These are phyloP conservation scores for Amblyopsis rosae DNA, from an alignment of 2,113 vertebrate genomes.

Conservation along the genomic window DNA sequence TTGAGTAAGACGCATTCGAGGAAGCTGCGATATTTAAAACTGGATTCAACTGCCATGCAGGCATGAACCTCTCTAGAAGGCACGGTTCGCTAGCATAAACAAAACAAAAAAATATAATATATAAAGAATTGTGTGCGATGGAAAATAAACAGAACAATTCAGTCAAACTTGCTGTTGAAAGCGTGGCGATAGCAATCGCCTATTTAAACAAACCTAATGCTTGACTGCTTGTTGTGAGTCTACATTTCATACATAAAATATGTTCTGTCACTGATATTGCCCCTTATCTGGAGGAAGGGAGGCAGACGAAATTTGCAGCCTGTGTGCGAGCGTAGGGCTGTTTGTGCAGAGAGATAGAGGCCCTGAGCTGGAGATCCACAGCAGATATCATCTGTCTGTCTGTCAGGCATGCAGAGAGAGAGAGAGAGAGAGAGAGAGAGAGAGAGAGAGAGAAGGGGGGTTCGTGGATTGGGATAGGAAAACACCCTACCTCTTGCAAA, in stretches of 20 bases:
- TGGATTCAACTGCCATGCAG: conserved; percentile 57
- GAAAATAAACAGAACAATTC: conserved; percentile 76
- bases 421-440: conserved; percentile 24
- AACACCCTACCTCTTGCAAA: conserved; percentile 60
- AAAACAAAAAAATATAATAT: not conserved
- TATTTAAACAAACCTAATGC: conserved; percentile 98
- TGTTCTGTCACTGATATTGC: conserved; percentile 92
- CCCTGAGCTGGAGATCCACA: conserved; percentile 82
- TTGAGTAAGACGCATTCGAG: conserved; percentile 28
- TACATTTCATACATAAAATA: conserved; percentile 98
- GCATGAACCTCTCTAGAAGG: conserved; percentile 62
- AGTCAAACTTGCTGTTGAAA: conserved; percentile 79
- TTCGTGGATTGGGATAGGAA: conserved; percentile 43
- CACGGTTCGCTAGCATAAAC: conserved; percentile 51
- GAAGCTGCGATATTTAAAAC: conserved; percentile 68
- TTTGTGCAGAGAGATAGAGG: conserved; percentile 85
- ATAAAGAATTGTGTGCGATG: conserved; percentile 37
- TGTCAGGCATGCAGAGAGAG: conserved; percentile 70
- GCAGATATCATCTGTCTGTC: conserved; percentile 85
- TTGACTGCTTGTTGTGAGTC: conserved; percentile 93
- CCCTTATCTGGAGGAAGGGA: conserved; percentile 94
- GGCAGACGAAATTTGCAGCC: conserved; percentile 87
- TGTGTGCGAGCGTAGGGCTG: conserved; percentile 84
- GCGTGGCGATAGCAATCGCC: conserved; percentile 89
- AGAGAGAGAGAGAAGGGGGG: conserved; percentile 4